These are phyloP conservation scores for Pristis pectinata DNA, from an alignment of 2,797 vertebrate species.

Conservation along the genomic window DNA sequence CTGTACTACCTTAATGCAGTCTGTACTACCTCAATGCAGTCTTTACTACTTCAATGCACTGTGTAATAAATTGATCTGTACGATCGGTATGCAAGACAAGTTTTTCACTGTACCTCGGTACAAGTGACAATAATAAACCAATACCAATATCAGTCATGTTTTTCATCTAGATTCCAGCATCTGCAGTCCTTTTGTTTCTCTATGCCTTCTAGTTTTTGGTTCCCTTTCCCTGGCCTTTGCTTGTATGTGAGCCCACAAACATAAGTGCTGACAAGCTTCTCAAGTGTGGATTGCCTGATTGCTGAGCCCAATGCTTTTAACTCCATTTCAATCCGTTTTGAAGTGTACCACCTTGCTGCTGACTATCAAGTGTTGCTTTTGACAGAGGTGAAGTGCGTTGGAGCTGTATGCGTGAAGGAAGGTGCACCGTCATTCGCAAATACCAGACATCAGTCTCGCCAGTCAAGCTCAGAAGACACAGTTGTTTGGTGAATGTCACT, in stretches of 20 bases:
- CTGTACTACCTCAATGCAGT: no score
- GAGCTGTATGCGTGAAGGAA: no score
- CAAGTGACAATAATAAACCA: no score
- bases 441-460: background rate
- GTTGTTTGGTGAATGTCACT: background rate
- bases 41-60: no score
- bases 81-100: no score
- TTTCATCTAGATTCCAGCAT: no score
- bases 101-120: no score
- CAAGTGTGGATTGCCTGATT: background rate
- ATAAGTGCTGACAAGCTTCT: background rate
- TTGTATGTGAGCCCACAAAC: background rate
- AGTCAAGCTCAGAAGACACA: background rate
- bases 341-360: background rate
- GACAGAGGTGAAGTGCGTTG: background rate
- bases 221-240: background rate
- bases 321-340: background rate
- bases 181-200: no score
- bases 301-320: background rate
- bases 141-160: no score
- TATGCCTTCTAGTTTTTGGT: background rate
- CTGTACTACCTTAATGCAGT: no score
- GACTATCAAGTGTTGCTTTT: background rate
- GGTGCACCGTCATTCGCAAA: background rate
- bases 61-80: no score